Percentiles rank a stretch among this genome's conserved stretches.
Evolutionary conservation across 2,888 invertebrate species (phyloP).

Genomic region (Caenorhabditis auriculariae): DNA sequence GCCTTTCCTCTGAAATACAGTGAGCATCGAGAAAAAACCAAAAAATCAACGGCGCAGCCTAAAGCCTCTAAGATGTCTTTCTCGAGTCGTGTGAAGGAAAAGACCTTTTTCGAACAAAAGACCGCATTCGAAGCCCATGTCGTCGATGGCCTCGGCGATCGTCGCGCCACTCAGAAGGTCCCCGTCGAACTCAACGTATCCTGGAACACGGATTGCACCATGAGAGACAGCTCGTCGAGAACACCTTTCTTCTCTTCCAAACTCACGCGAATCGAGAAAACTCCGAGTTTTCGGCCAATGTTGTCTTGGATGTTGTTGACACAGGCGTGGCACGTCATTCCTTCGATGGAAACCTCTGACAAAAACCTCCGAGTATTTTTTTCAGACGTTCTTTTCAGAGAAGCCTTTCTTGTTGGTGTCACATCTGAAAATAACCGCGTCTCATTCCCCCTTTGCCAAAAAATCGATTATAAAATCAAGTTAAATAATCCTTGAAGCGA

Average conservation of each 20-base stretch:
- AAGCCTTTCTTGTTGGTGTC: too few species aligned
- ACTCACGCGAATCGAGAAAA: constrained; percentile 65
- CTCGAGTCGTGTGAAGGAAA: too few species aligned
- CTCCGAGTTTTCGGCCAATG: constrained; percentile 73
- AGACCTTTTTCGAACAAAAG: too few species aligned
- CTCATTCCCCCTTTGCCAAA: not conserved
- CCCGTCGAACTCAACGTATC: constrained; percentile 61
- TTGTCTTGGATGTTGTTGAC: constrained; percentile 77
- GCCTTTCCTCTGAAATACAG: too few species aligned
- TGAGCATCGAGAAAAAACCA: too few species aligned
- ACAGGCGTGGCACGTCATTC: constrained; percentile 92
- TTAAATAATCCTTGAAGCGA: too few species aligned
- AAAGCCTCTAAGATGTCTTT: too few species aligned
- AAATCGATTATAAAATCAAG: not conserved
- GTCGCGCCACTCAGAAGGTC: constrained; percentile 50
- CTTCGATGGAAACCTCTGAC: constrained; percentile 67
- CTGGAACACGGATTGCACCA: constrained; percentile 25
- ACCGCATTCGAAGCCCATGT: constrained; percentile 68
- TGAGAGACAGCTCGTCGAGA: too few species aligned
- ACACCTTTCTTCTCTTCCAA: too few species aligned
- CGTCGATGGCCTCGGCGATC: constrained; percentile 65
- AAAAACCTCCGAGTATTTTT: too few species aligned
- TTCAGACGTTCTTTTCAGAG: too few species aligned
- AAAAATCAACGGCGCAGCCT: too few species aligned
- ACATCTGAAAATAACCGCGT: not conserved